Percentiles rank a stretch among this genome's conserved stretches.
Conservation (phyloP, 2,888 invertebrate species). For the Julus scandinavius region DNA sequence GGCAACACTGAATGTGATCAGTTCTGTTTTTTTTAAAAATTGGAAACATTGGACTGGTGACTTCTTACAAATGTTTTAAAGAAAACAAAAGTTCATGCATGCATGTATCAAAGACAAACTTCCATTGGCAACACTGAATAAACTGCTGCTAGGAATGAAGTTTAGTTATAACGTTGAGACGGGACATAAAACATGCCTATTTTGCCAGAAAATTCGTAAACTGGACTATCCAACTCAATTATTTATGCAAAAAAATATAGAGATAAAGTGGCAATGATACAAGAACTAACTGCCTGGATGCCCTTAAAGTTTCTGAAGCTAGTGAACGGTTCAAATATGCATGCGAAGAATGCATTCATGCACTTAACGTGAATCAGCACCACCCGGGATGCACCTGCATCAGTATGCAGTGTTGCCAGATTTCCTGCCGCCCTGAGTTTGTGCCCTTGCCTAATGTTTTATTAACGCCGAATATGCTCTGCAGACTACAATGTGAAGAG, state of each 20-base stretch:
- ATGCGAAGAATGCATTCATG: not conserved
- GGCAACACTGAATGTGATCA: too few relatives aligned
- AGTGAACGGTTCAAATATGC: not conserved
- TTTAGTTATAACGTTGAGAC: too few relatives aligned
- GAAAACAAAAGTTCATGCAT: too few relatives aligned
- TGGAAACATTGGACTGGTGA: too few relatives aligned
- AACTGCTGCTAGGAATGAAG: too few relatives aligned
- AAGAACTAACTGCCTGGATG: not conserved
- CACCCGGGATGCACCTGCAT: not conserved
- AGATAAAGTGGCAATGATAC: not conserved
- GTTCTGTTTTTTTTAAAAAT: too few relatives aligned
- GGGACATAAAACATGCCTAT: not conserved
- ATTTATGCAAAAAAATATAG: not conserved
- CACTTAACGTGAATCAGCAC: not conserved
- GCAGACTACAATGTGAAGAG: not conserved
- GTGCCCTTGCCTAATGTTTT: slow-evolving; percentile 6
- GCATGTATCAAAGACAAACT: too few relatives aligned
- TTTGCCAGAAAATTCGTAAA: not conserved
- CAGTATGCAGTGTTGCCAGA: slow-evolving; percentile 35
- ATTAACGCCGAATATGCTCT: slow-evolving; percentile 13
- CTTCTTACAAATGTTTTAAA: too few relatives aligned
- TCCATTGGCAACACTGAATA: too few relatives aligned
- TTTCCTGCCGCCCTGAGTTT: not conserved
- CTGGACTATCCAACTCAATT: not conserved
- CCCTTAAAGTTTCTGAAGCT: not conserved